Evolutionary conservation across 2,113 vertebrate genomes (phyloP).

Genomic region (Sprattus sprattus): DNA sequence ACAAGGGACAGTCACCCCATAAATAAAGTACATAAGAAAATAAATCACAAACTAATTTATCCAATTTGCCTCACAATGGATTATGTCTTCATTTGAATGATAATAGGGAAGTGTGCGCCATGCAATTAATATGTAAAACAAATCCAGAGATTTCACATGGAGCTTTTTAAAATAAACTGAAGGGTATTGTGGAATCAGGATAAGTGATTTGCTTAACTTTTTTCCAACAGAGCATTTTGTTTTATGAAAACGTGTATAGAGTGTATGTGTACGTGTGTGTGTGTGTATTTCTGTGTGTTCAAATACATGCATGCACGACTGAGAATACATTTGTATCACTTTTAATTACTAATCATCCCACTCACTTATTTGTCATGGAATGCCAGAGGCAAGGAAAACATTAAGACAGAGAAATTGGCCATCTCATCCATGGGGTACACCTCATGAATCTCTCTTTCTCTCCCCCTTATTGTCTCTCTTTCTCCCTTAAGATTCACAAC

Average conservation of each 20-base stretch:
- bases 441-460: neutral
- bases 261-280: neutral
- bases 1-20: slow-evolving; percentile 59
- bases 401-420: no score
- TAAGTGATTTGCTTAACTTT: neutral
- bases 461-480: neutral
- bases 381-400: neutral
- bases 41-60: slow-evolving; percentile 61
- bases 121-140: slow-evolving; percentile 54
- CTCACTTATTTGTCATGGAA: slow-evolving; percentile 5
- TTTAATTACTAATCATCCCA: slow-evolving; percentile 1
- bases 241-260: neutral
- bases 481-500: slow-evolving; percentile 47
- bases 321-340: slow-evolving; percentile 14
- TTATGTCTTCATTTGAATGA: slow-evolving; percentile 60
- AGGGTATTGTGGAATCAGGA: slow-evolving; percentile 16
- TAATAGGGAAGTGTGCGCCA: slow-evolving; percentile 53
- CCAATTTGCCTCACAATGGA: slow-evolving; percentile 61
- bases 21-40: slow-evolving; percentile 57
- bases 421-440: neutral
- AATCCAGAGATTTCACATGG: slow-evolving; percentile 42
- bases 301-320: neutral
- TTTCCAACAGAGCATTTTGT: neutral
- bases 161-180: slow-evolving; percentile 46
- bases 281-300: neutral